These are phyloP conservation scores for Gavialis gangeticus DNA, from an alignment of 2,113 vertebrate species.

Conservation along the genomic window DNA sequence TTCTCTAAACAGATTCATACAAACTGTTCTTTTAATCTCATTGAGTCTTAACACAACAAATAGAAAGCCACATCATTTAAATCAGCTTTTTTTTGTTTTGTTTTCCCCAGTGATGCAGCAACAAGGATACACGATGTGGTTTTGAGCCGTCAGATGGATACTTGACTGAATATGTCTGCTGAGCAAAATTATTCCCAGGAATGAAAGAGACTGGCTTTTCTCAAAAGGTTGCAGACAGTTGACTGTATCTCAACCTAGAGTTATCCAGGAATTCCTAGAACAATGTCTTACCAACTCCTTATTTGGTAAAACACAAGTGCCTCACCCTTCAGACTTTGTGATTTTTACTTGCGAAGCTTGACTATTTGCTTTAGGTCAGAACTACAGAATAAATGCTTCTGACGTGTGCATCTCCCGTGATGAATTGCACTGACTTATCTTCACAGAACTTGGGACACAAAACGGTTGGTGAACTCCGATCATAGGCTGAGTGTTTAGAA, in stretches of 20 bases:
- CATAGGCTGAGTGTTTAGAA: neutral
- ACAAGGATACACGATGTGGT: neutral
- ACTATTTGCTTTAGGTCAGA: neutral
- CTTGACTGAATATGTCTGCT: neutral
- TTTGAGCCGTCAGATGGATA: neutral
- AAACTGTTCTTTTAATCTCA: neutral
- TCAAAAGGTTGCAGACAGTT: neutral
- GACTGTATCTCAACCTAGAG: neutral
- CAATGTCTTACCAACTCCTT: neutral
- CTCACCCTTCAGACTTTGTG: neutral
- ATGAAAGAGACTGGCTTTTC: neutral
- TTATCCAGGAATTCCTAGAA: neutral
- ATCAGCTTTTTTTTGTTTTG: neutral
- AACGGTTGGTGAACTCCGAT: neutral
- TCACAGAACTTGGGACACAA: neutral
- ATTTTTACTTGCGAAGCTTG: neutral
- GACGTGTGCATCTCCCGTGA: neutral
- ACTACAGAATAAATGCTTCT: neutral
- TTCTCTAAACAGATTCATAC: conserved; percentile 23
- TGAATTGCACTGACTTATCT: neutral
- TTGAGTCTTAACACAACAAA: neutral
- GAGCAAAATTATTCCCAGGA: neutral
- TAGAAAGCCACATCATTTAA: neutral
- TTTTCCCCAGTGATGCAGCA: neutral
- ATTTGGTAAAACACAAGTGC: neutral